These are phyloP conservation scores for Eucriotettix oculatus DNA, from an alignment of 2,888 invertebrate species.

Conservation along the genomic window DNA sequence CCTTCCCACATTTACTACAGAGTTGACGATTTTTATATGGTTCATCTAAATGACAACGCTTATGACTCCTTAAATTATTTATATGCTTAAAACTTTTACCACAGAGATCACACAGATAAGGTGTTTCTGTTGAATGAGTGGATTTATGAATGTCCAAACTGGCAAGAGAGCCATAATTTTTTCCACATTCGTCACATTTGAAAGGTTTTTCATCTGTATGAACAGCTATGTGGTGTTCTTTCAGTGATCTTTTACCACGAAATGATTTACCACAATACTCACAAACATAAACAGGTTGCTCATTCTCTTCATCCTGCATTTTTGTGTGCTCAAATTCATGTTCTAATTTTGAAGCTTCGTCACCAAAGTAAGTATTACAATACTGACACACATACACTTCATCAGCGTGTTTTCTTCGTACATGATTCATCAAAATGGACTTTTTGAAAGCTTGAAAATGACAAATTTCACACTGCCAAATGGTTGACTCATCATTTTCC, in stretches of 20 bases:
- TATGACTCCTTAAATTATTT: conserved; percentile 22
- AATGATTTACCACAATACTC: conserved; percentile 10
- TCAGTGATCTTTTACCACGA: conserved; percentile 15
- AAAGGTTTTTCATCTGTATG: conserved; percentile 16
- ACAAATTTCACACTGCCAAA: conserved; percentile 10
- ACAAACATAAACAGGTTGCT: conserved; percentile 4
- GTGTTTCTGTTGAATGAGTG: conserved; percentile 17
- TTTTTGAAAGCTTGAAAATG: conserved; percentile 1
- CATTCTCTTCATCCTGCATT: neutral
- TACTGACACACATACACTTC: conserved; percentile 3
- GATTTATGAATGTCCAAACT: conserved; percentile 22
- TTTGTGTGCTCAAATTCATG: conserved; percentile 5
- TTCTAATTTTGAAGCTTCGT: neutral
- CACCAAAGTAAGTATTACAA: conserved; percentile 6
- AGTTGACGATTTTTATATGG: conserved; percentile 21
- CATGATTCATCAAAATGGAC: conserved; percentile 4
- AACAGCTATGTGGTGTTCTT: conserved; percentile 18
- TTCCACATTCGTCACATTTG: conserved; percentile 20
- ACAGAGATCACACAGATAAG: conserved; percentile 23
- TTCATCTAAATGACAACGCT: conserved; percentile 22
- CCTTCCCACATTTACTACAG: conserved; percentile 22
- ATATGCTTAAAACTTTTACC: conserved; percentile 25
- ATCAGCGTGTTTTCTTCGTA: conserved; percentile 1
- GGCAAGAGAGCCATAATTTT: conserved; percentile 20
- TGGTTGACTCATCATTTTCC: neutral